These are phyloP conservation scores for Capitella teleta DNA, from an alignment of 1,140 invertebrate genomes.

Conservation along the genomic window DNA sequence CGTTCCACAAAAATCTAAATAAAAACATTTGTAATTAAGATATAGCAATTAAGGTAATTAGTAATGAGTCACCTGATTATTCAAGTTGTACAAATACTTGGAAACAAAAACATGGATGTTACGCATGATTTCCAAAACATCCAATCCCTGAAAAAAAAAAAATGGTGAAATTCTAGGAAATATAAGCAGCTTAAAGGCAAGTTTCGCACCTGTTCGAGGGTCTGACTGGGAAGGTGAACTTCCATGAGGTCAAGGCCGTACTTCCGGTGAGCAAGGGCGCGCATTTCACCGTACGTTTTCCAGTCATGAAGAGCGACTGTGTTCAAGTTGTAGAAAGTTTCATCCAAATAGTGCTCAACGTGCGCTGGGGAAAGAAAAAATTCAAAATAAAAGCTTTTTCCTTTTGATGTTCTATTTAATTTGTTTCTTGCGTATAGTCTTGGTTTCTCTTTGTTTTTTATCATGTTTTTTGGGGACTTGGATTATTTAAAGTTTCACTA, in stretches of 20 bases:
- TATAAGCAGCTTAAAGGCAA: no score
- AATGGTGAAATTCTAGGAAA: no score
- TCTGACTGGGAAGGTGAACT: constrained; percentile 89
- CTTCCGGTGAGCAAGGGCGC: constrained; percentile 76
- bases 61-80: constrained; percentile 60
- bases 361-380: no score
- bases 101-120: constrained; percentile 93
- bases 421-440: no score
- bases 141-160: constrained; percentile 61
- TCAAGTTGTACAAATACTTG: constrained; percentile 89
- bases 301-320: constrained; percentile 95
- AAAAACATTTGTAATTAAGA: constrained; percentile 4
- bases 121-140: constrained; percentile 93
- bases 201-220: constrained; percentile 86
- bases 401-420: no score
- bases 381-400: no score
- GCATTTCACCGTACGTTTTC: constrained; percentile 94
- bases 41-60: background rate
- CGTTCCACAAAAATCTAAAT: constrained; percentile 77
- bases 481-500: no score
- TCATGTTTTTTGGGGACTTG: no score
- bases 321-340: constrained; percentile 94
- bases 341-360: constrained; percentile 84
- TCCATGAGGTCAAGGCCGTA: constrained; percentile 70
- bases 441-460: no score